Base-by-base conservation (phyloP, 2,888 invertebrate genomes). In the Eueremaeus valkanovi region DNA sequence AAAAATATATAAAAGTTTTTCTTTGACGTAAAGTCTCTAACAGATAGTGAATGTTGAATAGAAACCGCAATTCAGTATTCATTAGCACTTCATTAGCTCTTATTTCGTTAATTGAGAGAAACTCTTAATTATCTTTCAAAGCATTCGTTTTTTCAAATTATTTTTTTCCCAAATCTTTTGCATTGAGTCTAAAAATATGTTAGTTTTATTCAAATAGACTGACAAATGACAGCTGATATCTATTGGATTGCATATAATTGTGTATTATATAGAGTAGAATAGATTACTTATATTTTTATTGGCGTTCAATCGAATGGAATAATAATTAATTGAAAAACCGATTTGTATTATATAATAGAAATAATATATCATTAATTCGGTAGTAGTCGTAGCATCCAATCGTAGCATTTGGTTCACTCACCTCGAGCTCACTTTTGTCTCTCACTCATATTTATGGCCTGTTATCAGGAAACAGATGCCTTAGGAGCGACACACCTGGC, bases 391-490 rank as follows among this genome's bases (percentile, higher is more conserved):
- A 70, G 21, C 27, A 27, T 42, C 3, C 1, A 27, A 16, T 13
- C n/a, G n/a, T 58, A 63, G 29, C 27, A 42, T 42, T 40, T 45
- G 45, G 45, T 70, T 70, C 70, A 70, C 27, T 70, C 70, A 70
- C 70, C 70, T 70, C 29, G 31, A 36, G 21, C 29, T 63, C 18
- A 42, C 40, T 70, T 42, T 36, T 58, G 21, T 5, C 24, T 24
- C 27, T 24, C 21, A 18, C 36, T 36, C 29, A 66, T 21, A 66
- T 66, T 33, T 29, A 36, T 66, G 66, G 36, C 21, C 13, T 45
- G 24, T 11, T 70, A 68, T 70, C 9, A 70, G 70, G 70, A 70
- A 70, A 70, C 70, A 70, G 70, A 70, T 70, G 70, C 70, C 70
- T 45, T 18, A 42, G 21, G 18, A 42, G 33, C n/a, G 70, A 70